A percentile compares a stretch with the other conserved stretches of the same genome.
These are phyloP conservation scores for Lithobius niger DNA, from an alignment of 1,140 invertebrate species.

Conservation along the genomic window DNA sequence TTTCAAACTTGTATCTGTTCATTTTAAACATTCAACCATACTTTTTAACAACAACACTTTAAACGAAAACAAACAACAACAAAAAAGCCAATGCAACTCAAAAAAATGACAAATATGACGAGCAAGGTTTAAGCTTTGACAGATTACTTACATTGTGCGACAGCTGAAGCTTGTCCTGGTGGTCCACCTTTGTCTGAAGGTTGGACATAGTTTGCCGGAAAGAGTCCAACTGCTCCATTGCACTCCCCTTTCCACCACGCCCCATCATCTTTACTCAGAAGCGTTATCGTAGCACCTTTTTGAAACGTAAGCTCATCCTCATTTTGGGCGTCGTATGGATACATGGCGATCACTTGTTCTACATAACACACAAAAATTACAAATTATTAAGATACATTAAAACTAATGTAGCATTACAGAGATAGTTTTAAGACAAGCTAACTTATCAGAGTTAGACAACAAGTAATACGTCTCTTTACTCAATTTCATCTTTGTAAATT, in stretches of 20 bases:
- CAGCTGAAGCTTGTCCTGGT: conserved; percentile 6
- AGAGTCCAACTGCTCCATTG: conserved; percentile 69
- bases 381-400: conserved; percentile 15
- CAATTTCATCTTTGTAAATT: no score
- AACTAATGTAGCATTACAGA: no score
- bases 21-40: no score
- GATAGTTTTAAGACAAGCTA: background rate
- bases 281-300: conserved; percentile 83
- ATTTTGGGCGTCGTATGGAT: conserved; percentile 82
- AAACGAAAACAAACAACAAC: no score
- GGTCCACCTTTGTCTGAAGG: conserved; percentile 21
- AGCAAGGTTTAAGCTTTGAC: no score
- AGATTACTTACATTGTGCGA: conserved; percentile 5
- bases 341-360: conserved; percentile 84
- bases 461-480: no score
- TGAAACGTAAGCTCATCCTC: conserved; percentile 87
- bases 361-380: conserved; percentile 28
- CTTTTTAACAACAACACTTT: no score
- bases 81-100: no score
- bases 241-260: conserved; percentile 94
- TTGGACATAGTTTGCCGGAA: conserved; percentile 83
- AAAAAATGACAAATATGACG: no score
- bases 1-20: no score
- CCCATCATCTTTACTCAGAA: conserved; percentile 78
- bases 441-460: conserved; percentile 17